A percentile compares a stretch with the other conserved stretches of the same genome.
Evolutionary conservation across 2,888 invertebrate genomes (phyloP).

Genomic region (Xestia xanthographa): DNA sequence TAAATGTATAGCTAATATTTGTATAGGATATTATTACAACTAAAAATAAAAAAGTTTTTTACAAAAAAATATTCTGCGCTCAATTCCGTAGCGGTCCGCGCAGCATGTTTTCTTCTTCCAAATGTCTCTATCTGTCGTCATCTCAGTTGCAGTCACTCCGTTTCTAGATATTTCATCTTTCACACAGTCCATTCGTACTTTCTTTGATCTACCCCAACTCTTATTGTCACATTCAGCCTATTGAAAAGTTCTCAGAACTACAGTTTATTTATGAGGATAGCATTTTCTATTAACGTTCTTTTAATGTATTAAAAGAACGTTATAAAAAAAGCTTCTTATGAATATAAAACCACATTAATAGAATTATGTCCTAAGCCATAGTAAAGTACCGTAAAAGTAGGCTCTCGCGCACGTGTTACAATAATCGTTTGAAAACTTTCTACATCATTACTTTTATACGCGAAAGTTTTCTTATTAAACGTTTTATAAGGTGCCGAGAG

Average conservation of each 20-base stretch:
- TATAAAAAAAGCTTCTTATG: background rate
- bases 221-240: background rate
- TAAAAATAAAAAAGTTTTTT: too few relatives aligned
- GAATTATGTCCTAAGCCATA: slow-evolving; percentile 25
- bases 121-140: background rate
- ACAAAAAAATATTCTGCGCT: too few relatives aligned
- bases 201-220: background rate
- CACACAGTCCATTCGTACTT: background rate
- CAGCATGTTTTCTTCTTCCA: background rate
- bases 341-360: slow-evolving; percentile 16
- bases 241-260: background rate
- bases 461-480: slow-evolving; percentile 62
- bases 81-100: background rate
- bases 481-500: slow-evolving; percentile 39
- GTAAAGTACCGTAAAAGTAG: slow-evolving; percentile 11
- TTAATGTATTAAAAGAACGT: background rate
- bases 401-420: slow-evolving; percentile 40
- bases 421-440: slow-evolving; percentile 55
- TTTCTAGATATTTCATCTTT: background rate
- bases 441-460: slow-evolving; percentile 60
- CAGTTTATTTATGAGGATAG: too few relatives aligned
- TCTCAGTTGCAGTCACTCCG: background rate
- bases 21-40: too few relatives aligned
- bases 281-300: too few relatives aligned
- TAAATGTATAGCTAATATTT: too few relatives aligned